phyloP scores from a whole-genome alignment of 2,797 vertebrate species.

The Loriculus beryllinus region DNA sequence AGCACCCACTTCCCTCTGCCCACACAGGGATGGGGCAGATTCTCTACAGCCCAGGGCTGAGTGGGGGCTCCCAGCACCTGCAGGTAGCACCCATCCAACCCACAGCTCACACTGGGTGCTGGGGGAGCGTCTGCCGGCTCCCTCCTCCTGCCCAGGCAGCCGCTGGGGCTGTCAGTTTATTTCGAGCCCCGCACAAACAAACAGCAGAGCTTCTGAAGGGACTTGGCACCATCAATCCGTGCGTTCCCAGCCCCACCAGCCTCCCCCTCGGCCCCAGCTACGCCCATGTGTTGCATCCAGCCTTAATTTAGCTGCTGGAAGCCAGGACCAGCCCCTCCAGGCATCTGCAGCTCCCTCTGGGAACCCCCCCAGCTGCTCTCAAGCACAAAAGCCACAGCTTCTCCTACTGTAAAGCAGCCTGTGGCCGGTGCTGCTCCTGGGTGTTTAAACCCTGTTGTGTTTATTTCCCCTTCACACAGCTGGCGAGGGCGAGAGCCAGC shows the following conservation, averaged over 20 bases:
- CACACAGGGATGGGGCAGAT: rapidly evolving
- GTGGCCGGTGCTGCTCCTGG: neutral
- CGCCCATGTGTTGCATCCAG: neutral
- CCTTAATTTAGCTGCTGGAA: constrained; percentile 18
- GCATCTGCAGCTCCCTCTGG: neutral
- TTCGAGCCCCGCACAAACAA: constrained; percentile 47
- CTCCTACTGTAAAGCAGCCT: neutral
- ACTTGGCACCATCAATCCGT: constrained; percentile 26
- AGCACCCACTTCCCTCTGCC: neutral
- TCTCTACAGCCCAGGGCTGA: neutral
- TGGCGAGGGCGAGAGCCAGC: neutral
- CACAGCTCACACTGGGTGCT: rapidly evolving
- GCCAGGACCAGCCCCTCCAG: neutral
- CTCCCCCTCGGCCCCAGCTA: constrained; percentile 26
- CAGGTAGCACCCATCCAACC: neutral
- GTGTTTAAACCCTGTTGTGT: neutral
- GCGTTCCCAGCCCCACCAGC: neutral
- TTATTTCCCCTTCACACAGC: neutral
- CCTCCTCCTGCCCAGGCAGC: neutral
- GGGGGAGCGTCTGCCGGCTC: neutral
- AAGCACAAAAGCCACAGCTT: neutral
- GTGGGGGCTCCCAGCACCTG: neutral
- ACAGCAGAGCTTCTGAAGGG: constrained; percentile 35
- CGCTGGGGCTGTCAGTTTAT: constrained; percentile 35
- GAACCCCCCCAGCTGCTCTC: neutral